Conservation (phyloP, 1,140 invertebrate species). For the Papilio polyxenes region DNA sequence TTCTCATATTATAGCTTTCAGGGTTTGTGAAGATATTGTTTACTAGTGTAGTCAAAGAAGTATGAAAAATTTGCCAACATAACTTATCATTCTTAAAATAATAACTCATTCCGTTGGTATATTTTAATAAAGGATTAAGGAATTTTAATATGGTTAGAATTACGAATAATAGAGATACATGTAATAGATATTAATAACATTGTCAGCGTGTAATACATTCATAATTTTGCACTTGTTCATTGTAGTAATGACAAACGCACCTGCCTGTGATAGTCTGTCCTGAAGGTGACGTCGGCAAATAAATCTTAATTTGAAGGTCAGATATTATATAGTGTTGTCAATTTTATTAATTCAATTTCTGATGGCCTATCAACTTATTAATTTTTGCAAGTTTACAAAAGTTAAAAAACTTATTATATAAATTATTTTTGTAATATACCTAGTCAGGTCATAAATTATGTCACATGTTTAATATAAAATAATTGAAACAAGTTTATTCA, state of each 20-base stretch:
- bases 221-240: background rate
- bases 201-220: slow-evolving; percentile 7
- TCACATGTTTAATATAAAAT: too few relatives aligned
- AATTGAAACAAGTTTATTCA: too few relatives aligned
- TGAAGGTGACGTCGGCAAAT: background rate
- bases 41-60: too few relatives aligned
- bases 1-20: too few relatives aligned
- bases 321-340: background rate
- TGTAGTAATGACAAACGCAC: background rate
- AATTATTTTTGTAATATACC: too few relatives aligned
- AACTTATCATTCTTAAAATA: too few relatives aligned
- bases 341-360: background rate
- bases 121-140: background rate
- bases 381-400: background rate
- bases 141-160: slow-evolving; percentile 2
- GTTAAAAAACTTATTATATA: background rate
- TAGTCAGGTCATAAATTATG: too few relatives aligned
- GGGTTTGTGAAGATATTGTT: too few relatives aligned
- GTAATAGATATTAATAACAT: background rate
- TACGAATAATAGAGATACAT: background rate
- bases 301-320: slow-evolving; percentile 21
- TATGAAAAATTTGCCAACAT: too few relatives aligned
- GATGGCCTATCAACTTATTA: background rate
- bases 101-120: background rate
- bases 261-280: background rate